phyloP scores from a whole-genome alignment of 1,140 invertebrate species.

The Bradynema listronoti region DNA sequence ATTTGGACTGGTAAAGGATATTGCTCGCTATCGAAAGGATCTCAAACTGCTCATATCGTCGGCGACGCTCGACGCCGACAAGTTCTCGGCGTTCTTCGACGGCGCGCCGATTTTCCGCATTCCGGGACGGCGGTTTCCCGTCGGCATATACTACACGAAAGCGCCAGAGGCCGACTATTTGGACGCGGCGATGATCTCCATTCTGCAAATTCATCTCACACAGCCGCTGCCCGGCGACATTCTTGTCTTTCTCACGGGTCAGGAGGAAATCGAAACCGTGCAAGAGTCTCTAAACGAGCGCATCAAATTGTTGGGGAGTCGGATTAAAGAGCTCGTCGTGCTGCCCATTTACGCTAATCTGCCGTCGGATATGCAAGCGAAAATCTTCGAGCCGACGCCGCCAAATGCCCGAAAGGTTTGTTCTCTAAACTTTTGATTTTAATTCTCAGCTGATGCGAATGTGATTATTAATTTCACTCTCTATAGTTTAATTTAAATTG shows the following conservation, averaged over 20 bases:
- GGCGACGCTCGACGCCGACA: slow-evolving; percentile 92
- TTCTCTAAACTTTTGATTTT: too few relatives aligned
- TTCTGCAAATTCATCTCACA: slow-evolving; percentile 88
- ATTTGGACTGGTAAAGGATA: slow-evolving; percentile 96
- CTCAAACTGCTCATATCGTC: slow-evolving; percentile 93
- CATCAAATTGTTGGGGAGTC: slow-evolving; percentile 69
- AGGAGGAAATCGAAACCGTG: slow-evolving; percentile 56
- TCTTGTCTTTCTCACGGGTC: slow-evolving; percentile 87
- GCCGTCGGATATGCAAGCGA: slow-evolving; percentile 95
- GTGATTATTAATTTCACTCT: too few relatives aligned
- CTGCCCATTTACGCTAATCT: slow-evolving; percentile 95
- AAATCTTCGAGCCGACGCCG: slow-evolving; percentile 92
- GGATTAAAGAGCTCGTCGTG: slow-evolving; percentile 84
- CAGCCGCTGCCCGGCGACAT: slow-evolving; percentile 90
- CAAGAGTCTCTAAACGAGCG: slow-evolving; percentile 47
- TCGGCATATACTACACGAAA: slow-evolving; percentile 97
- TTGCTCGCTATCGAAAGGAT: slow-evolving; percentile 83
- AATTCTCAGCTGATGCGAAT: too few relatives aligned
- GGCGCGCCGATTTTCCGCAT: slow-evolving; percentile 95
- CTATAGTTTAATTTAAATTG: too few relatives aligned
- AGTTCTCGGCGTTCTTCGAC: slow-evolving; percentile 92
- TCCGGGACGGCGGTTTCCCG: slow-evolving; percentile 73
- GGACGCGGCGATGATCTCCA: slow-evolving; percentile 80
- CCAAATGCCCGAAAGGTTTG: slow-evolving; percentile 77
- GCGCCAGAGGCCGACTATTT: slow-evolving; percentile 65